Conservation (phyloP, 2,113 vertebrate genomes). For the Acrocephalus arundinaceus region DNA sequence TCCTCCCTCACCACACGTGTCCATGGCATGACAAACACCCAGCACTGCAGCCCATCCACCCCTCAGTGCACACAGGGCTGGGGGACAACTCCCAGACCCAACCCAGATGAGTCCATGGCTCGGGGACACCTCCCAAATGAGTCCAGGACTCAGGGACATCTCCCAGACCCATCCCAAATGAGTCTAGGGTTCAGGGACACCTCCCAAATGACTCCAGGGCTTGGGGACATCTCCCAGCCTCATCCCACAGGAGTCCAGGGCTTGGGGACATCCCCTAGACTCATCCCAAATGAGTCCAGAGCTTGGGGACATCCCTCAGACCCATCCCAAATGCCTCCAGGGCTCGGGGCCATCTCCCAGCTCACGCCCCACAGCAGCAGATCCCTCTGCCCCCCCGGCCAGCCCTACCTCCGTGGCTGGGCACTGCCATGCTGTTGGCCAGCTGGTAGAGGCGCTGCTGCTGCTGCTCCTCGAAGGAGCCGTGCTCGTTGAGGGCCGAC, state of each 20-base stretch:
- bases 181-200: fast-evolving
- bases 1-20: background rate
- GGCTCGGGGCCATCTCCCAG: fast-evolving
- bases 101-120: background rate
- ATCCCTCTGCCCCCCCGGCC: background rate
- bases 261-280: fast-evolving
- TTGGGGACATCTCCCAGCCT: background rate
- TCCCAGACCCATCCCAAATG: background rate
- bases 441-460: constrained; percentile 90
- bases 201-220: background rate
- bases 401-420: constrained; percentile 82
- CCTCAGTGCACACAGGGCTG: background rate
- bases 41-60: background rate
- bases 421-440: constrained; percentile 91
- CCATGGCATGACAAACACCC: fast-evolving
- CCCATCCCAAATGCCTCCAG: fast-evolving
- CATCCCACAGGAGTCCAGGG: fast-evolving
- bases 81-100: background rate
- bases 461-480: constrained; percentile 92
- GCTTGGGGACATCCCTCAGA: background rate
- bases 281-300: too few relatives aligned
- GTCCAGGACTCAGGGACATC: background rate
- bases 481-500: constrained; percentile 88
- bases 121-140: background rate
- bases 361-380: background rate